Evolutionary conservation across 2,888 invertebrate genomes (phyloP).

Genomic region (Autographa gamma): DNA sequence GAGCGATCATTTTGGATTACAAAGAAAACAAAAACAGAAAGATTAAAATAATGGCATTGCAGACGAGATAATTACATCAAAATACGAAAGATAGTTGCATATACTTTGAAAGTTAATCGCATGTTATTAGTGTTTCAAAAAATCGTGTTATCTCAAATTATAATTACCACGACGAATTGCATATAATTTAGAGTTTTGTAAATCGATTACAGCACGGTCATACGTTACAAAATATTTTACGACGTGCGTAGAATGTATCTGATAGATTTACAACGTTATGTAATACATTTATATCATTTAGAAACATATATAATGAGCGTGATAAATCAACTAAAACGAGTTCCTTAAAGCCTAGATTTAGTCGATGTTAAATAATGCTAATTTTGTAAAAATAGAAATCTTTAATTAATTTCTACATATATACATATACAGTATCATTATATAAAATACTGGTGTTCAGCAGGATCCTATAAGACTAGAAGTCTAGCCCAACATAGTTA

Average conservation of each 20-base stretch:
- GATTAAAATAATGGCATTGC: neutral
- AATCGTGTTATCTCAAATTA: neutral
- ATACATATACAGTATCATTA: too few relatives aligned
- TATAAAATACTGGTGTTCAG: too few relatives aligned
- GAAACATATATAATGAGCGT: neutral
- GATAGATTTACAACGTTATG: neutral
- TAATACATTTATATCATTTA: neutral
- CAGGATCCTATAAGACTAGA: too few relatives aligned
- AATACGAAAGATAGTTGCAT: neutral
- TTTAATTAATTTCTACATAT: too few relatives aligned
- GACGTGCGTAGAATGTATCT: neutral
- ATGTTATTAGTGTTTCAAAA: neutral
- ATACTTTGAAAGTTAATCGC: neutral
- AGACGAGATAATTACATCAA: neutral
- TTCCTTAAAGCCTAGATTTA: neutral
- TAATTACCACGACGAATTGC: neutral
- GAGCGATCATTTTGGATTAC: neutral
- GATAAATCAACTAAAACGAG: neutral
- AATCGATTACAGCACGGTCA: slow-evolving; percentile 1
- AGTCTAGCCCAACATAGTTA: too few relatives aligned
- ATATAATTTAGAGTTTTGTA: slow-evolving; percentile 1
- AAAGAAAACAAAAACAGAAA: neutral
- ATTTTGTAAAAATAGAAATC: too few relatives aligned
- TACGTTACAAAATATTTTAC: slow-evolving; percentile 2
- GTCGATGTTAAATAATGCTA: too few relatives aligned